phyloP scores from a whole-genome alignment of 2,113 vertebrate species.

The Agapornis roseicollis region DNA sequence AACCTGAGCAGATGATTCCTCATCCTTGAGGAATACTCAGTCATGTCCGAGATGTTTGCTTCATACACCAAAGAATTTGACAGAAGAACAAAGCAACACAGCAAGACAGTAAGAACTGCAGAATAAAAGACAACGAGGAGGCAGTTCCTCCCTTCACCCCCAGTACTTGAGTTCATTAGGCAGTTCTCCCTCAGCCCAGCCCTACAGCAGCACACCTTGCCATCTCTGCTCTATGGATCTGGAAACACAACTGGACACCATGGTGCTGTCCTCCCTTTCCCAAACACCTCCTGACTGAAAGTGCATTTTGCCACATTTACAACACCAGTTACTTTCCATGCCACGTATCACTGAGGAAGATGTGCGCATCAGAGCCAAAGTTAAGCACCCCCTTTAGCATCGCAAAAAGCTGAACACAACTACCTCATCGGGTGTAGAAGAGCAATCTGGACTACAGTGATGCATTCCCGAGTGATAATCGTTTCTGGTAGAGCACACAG shows the following conservation, averaged over 20 bases:
- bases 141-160: not conserved
- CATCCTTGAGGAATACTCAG: not conserved
- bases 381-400: not conserved
- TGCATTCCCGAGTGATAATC: not conserved
- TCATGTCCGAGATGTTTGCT: not conserved
- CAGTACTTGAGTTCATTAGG: not conserved
- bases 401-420: not conserved
- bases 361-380: not conserved
- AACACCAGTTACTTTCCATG: not conserved
- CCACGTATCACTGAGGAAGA: not conserved
- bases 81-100: not conserved
- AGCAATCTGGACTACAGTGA: not conserved
- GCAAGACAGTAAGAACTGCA: not conserved
- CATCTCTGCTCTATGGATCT: not conserved
- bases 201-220: not conserved
- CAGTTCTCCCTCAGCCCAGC: not conserved
- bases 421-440: not conserved
- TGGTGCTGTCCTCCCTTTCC: not conserved
- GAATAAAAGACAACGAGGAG: not conserved
- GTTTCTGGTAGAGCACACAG: not conserved
- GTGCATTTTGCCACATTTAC: fast-evolving
- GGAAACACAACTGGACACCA: not conserved
- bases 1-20: not conserved
- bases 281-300: not conserved
- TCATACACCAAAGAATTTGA: not conserved